Conservation (phyloP, 53 echinoderm and acorn worm genomes). For the Actinopyga echinites region DNA sequence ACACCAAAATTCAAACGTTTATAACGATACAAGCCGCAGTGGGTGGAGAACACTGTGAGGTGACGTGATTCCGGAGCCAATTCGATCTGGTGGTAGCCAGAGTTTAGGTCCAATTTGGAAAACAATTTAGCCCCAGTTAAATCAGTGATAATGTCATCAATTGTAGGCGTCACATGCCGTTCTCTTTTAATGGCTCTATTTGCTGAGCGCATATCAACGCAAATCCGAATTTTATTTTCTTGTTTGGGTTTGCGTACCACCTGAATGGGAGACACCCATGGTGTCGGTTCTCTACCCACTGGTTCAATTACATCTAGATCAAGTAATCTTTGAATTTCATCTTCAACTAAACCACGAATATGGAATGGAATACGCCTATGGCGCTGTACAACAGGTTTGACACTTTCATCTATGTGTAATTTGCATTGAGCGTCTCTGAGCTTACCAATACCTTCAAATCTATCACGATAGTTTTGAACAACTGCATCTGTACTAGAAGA, state of each 20-base stretch:
- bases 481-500: background rate
- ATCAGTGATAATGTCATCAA: conserved; percentile 59
- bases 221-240: conserved; percentile 34
- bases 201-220: conserved; percentile 58
- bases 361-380: conserved; percentile 70
- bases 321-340: conserved; percentile 55
- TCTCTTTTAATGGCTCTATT: conserved; percentile 65
- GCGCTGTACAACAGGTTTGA: conserved; percentile 31
- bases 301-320: conserved; percentile 57
- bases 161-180: conserved; percentile 65
- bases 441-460: conserved; percentile 64
- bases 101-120: conserved; percentile 69
- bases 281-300: conserved; percentile 49
- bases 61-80: conserved; percentile 55
- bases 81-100: conserved; percentile 79
- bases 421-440: conserved; percentile 43
- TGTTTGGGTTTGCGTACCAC: conserved; percentile 59
- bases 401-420: background rate
- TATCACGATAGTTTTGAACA: conserved; percentile 35
- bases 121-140: conserved; percentile 59
- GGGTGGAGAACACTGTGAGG: conserved; percentile 62
- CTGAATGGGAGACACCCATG: conserved; percentile 58
- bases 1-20: conserved; percentile 70
- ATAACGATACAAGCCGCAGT: conserved; percentile 59
- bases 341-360: conserved; percentile 44